Base-by-base conservation (phyloP, 1,140 invertebrate genomes). In the Brachionus calyciflorus region DNA sequence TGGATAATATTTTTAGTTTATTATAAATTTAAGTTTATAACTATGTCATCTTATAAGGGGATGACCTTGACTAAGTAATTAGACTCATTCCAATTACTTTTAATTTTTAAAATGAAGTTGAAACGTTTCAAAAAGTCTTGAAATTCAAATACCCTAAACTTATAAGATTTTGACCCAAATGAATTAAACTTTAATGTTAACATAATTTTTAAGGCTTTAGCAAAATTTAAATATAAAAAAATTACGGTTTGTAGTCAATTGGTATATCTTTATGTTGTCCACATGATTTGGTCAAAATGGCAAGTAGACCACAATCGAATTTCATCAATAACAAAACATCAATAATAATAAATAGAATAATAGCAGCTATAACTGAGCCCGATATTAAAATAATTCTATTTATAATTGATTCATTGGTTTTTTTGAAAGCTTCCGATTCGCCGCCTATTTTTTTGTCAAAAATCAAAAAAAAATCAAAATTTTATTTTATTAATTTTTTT, bases 231-330 rank as follows among this genome's bases (percentile, higher is more conserved):
- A 24, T 19, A 53, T 3, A 26, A 12, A 24, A 55, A 55, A 55
- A 55, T 37, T 60, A 60, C 55, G 55, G 55, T 60, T 60, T 60
- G 17, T 19, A 60, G 37, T 60, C 55, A 9, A 60, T 60, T 37
- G 30, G n/a, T 33, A 60, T 60, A 33, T 60, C 55, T 65, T 65
- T 73, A 41, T 73, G 69, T 28, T 51, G 30, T 0, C 19, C 28
- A 41, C 69, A 73, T 6, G 69, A 73, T 51, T 73, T 73, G 9
- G 69, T 55, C n/a, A 73, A 37, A 21, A 73, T 73, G 0, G 69
- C 69, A 19, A 73, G 26, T 7, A 73, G 33, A 1, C 69, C 69
- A 37, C 69, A 73, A n/a, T 73, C 28, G 19, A 41, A 49, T 24
- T 55, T 49, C 30, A 73, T 73, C 26, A 73, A 40, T 21, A 49